phyloP scores from a whole-genome alignment of 2,888 invertebrate genomes.

The Leucania comma region DNA sequence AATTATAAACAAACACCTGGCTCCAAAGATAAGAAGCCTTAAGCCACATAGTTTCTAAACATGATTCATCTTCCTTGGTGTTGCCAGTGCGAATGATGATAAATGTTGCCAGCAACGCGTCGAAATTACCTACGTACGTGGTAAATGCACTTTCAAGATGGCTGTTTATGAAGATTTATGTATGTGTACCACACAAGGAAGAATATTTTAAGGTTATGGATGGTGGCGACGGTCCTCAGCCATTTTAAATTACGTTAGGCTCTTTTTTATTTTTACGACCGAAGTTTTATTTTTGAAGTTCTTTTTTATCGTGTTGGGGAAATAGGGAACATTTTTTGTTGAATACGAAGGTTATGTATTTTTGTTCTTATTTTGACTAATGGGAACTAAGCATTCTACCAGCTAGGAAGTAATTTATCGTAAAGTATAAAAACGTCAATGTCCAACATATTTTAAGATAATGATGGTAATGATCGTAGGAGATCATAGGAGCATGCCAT shows the following conservation, averaged over 20 bases:
- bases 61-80: constrained; percentile 65
- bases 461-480: no score
- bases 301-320: constrained; percentile 31
- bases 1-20: constrained; percentile 36
- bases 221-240: constrained; percentile 52
- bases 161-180: constrained; percentile 72
- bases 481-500: neutral
- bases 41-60: constrained; percentile 50
- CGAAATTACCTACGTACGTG: constrained; percentile 71
- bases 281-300: constrained; percentile 57
- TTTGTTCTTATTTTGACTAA: constrained; percentile 26
- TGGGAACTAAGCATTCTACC: no score
- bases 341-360: neutral
- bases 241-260: constrained; percentile 60
- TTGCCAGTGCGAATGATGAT: constrained; percentile 73
- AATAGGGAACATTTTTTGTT: constrained; percentile 29
- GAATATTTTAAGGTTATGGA: constrained; percentile 67
- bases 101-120: constrained; percentile 71
- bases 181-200: constrained; percentile 58
- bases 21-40: constrained; percentile 40
- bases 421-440: neutral
- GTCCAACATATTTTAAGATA: no score
- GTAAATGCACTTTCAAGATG: constrained; percentile 77
- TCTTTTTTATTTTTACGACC: constrained; percentile 51
- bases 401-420: neutral